Percentiles rank a stretch among this genome's conserved stretches.
phyloP scores from a whole-genome alignment of 1,140 invertebrate genomes.

The Orchesella cincta region DNA sequence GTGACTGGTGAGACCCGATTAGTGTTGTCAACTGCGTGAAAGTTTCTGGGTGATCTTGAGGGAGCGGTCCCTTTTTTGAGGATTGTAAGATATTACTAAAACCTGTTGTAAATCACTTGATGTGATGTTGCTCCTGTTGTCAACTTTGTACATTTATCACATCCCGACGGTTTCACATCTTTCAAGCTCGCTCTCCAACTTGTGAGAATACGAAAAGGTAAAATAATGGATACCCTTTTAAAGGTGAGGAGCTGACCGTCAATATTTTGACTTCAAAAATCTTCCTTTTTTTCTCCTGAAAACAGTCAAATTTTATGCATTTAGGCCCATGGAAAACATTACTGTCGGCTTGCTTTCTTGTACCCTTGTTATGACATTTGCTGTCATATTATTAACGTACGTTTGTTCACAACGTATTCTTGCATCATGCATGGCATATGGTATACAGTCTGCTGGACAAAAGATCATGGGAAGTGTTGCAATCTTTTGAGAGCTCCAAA shows the following conservation, averaged over 20 bases:
- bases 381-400: too few relatives aligned
- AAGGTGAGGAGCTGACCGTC: too few relatives aligned
- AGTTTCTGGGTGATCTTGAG: conserved; percentile 19
- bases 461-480: too few relatives aligned
- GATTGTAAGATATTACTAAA: conserved; percentile 17
- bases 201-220: not conserved
- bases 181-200: not conserved
- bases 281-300: not conserved
- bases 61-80: conserved; percentile 19
- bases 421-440: too few relatives aligned
- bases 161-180: not conserved
- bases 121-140: conserved; percentile 11
- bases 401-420: too few relatives aligned
- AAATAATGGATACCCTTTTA: not conserved
- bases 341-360: too few relatives aligned
- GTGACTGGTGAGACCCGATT: conserved; percentile 14
- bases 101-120: conserved; percentile 9
- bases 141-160: conserved; percentile 6
- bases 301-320: too few relatives aligned
- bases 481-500: too few relatives aligned
- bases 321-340: too few relatives aligned
- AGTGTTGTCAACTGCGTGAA: conserved; percentile 19
- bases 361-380: too few relatives aligned
- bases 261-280: conserved; percentile 5
- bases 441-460: too few relatives aligned